A percentile compares a stretch with the other conserved stretches of the same genome.
These are phyloP conservation scores for Galeopsomyia nigrocyanea DNA, from an alignment of 2,888 invertebrate genomes.

Conservation along the genomic window DNA sequence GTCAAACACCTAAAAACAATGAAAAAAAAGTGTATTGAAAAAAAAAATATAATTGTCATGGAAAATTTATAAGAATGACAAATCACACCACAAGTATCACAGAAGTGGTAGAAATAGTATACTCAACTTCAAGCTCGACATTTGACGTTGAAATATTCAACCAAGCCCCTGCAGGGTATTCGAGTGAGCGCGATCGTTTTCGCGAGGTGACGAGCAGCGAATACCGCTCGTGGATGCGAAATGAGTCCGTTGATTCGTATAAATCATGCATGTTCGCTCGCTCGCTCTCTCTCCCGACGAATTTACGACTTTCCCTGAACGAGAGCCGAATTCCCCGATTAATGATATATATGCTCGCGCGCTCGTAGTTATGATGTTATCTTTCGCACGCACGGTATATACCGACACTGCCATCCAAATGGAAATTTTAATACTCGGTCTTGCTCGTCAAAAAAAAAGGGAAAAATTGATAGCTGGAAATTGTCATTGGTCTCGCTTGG, in stretches of 20 bases:
- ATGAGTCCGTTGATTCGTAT: slow-evolving; percentile 41
- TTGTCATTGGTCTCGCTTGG: too few relatives aligned
- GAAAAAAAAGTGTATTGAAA: too few relatives aligned
- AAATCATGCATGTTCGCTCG: slow-evolving; percentile 35
- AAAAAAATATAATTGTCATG: too few relatives aligned
- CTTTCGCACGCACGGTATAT: neutral
- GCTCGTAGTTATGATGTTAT: slow-evolving; percentile 4
- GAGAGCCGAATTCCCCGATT: slow-evolving; percentile 26
- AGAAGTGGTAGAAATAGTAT: neutral
- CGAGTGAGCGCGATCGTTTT: slow-evolving; percentile 17
- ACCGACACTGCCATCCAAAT: neutral
- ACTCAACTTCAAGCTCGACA: slow-evolving; percentile 36
- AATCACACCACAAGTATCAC: too few relatives aligned
- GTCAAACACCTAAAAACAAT: too few relatives aligned
- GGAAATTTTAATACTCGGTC: slow-evolving; percentile 31
- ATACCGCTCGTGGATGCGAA: slow-evolving; percentile 23
- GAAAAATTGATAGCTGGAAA: slow-evolving; percentile 24
- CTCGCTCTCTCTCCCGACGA: slow-evolving; percentile 12
- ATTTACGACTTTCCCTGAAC: slow-evolving; percentile 38
- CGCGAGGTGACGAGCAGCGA: slow-evolving; percentile 24
- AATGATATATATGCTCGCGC: slow-evolving; percentile 18
- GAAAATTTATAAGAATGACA: too few relatives aligned
- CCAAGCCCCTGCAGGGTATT: neutral
- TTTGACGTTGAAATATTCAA: slow-evolving; percentile 43
- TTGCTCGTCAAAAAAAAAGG: neutral